phyloP scores from a whole-genome alignment of 2,888 invertebrate species.

The Mechanitis mazaeus region DNA sequence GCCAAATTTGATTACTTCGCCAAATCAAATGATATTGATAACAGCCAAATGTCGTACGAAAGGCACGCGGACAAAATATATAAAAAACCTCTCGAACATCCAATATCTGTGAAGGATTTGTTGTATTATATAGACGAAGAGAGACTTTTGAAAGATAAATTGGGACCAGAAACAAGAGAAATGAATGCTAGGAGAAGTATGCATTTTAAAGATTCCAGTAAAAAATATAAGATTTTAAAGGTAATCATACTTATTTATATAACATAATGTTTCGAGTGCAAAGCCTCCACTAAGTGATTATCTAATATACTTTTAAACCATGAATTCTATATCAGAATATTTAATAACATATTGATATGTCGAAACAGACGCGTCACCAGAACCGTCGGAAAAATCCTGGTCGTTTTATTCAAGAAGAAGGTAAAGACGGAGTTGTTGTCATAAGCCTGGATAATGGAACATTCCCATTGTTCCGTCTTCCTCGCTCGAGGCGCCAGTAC shows the following conservation, averaged over 20 bases:
- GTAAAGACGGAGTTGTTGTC: constrained; percentile 40
- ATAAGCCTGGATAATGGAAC: constrained; percentile 44
- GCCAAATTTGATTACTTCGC: not conserved
- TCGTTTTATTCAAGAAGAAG: constrained; percentile 44
- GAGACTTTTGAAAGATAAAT: not conserved
- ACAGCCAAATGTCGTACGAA: not conserved
- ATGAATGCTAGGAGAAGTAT: not conserved
- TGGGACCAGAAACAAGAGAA: not conserved
- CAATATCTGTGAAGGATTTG: constrained; percentile 13
- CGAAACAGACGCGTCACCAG: constrained; percentile 16
- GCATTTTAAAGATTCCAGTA: not conserved
- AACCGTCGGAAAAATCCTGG: constrained; percentile 30
- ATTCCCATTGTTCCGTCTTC: constrained; percentile 48
- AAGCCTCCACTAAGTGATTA: no score
- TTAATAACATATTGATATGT: not conserved
- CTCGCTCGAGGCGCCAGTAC: constrained; percentile 48
- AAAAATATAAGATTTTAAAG: constrained; percentile 19
- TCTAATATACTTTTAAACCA: no score
- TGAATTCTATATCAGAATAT: not conserved
- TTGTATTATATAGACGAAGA: constrained; percentile 18
- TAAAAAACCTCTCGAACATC: constrained; percentile 6
- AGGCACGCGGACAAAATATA: not conserved
- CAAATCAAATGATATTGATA: not conserved
- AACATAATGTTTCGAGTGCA: no score
- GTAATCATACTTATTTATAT: constrained; percentile 1